Evolutionary conservation across 1,140 invertebrate genomes (phyloP), one percentile per base, ranked within the genome.

Genomic region (Drosophila malerkotliana): DNA sequence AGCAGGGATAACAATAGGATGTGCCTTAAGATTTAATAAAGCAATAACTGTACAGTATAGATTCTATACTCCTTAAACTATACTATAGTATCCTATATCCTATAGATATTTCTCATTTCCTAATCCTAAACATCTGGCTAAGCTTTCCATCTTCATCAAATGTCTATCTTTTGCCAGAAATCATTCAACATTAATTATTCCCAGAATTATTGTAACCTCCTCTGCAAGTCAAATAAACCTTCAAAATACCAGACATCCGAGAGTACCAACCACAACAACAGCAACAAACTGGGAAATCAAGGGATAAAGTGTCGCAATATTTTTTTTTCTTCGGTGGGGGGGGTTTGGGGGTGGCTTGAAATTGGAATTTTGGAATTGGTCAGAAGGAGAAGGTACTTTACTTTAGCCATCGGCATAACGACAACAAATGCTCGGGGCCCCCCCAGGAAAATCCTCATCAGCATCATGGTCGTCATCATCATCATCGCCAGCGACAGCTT

Each of bases 371-470:
- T 15, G 47, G 21, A 47, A 30, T 18, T 30, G 62, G 62, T 41
- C 62, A 66, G n/a, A 63, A 47, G 14, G 28, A 30, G 18, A 34
- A 52, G 60, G 58, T 34, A 61, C 48, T 61, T 52, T 18, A 18
- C 44, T 47, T 18, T 21, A 7, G 26, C 67, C 48, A 24, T 61
- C 53, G 73, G 68, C 73, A 85, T 74, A 81, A 72, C 82, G 71
- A 71, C 68, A 66, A 79, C 55, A 66, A 80, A 69, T 56, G 57
- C 59, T 62, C 34, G 56, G 41, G 5, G 49, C 62, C 45, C 56
- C 48, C 34, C 12, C 34, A 37, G 34, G 41, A 44, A 18, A 44
- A 37, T 3, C 34, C 34, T 62, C 52, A 63, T 59, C 44, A 64
- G 61, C 47, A 44, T 53, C 62, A 18, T 37, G 32, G 24, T 32